These are phyloP conservation scores for Palythoa grandiflora DNA, from an alignment of 92 coral and sea anemone genomes.

Conservation along the genomic window DNA sequence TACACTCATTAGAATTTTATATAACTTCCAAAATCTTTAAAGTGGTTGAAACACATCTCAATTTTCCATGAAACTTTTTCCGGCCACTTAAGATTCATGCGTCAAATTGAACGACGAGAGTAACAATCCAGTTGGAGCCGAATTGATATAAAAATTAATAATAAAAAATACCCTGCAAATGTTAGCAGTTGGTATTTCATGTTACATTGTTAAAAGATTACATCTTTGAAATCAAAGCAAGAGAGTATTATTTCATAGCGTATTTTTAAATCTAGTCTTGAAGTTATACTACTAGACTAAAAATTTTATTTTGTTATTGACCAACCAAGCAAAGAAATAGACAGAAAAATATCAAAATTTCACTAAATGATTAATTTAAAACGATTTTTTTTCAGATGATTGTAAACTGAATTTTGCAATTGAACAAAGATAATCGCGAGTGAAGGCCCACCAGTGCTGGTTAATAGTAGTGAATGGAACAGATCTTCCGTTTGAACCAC, in stretches of 20 bases:
- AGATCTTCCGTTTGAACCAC: neutral
- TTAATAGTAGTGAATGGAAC: neutral
- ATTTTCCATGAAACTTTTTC: conserved; percentile 18
- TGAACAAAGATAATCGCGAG: too few species aligned
- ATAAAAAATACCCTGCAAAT: conserved; percentile 1
- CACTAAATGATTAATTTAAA: neutral
- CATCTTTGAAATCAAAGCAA: neutral
- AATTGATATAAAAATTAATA: neutral
- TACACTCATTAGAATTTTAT: neutral
- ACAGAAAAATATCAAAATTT: neutral
- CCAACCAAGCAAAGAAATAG: neutral
- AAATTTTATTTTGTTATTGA: neutral
- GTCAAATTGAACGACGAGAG: neutral
- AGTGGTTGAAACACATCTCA: conserved; percentile 35
- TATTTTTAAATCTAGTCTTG: too few species aligned
- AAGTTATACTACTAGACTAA: neutral
- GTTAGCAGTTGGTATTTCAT: neutral
- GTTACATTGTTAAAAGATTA: neutral
- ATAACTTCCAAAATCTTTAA: conserved; percentile 10
- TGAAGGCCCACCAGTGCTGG: too few species aligned
- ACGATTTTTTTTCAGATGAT: too few species aligned
- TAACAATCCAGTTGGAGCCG: conserved; percentile 5
- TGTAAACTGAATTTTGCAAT: too few species aligned
- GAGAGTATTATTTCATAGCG: too few species aligned
- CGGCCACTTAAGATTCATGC: conserved; percentile 25